Percentiles rank a stretch among this genome's conserved stretches.
Evolutionary conservation across 1,140 invertebrate species (phyloP).

Genomic region (Pomacea maculata): DNA sequence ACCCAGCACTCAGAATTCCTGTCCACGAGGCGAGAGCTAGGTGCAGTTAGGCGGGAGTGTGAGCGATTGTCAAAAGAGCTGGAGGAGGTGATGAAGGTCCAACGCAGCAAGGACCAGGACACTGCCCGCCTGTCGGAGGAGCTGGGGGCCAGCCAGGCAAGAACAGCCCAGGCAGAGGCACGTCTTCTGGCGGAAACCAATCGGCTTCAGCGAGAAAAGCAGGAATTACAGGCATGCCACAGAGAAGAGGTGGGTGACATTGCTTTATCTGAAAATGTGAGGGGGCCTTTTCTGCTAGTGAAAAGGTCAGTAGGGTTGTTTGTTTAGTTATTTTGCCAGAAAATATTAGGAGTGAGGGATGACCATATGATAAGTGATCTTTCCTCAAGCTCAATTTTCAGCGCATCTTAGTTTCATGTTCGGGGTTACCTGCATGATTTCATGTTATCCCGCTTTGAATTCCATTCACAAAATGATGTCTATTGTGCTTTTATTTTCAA

Average conservation of each 20-base stretch:
- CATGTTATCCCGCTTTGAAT: too few relatives aligned
- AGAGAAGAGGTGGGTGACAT: slow-evolving; percentile 35
- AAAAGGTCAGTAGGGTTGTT: too few relatives aligned
- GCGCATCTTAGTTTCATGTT: too few relatives aligned
- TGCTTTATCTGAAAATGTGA: not conserved
- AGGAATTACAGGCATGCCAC: slow-evolving; percentile 31
- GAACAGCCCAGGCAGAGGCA: slow-evolving; percentile 41
- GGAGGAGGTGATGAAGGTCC: slow-evolving; percentile 41
- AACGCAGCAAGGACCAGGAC: slow-evolving; percentile 44
- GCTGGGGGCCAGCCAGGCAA: slow-evolving; percentile 43
- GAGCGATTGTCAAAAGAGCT: slow-evolving; percentile 45
- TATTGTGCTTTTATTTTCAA: too few relatives aligned
- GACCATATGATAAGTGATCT: too few relatives aligned
- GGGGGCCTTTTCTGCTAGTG: too few relatives aligned
- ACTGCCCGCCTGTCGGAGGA: slow-evolving; percentile 45
- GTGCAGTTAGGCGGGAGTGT: slow-evolving; percentile 44
- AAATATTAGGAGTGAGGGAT: too few relatives aligned
- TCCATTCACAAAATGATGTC: too few relatives aligned
- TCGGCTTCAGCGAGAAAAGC: slow-evolving; percentile 38
- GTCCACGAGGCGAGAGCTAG: slow-evolving; percentile 43
- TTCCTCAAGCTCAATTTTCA: too few relatives aligned
- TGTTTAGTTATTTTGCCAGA: too few relatives aligned
- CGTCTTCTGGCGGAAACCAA: slow-evolving; percentile 35
- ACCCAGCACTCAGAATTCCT: slow-evolving; percentile 53
- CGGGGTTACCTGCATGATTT: too few relatives aligned